Evolutionary conservation across 1,140 invertebrate species (phyloP), one percentile per base, ranked within the genome.

Genomic region (Phymorhynchus buccinoides): DNA sequence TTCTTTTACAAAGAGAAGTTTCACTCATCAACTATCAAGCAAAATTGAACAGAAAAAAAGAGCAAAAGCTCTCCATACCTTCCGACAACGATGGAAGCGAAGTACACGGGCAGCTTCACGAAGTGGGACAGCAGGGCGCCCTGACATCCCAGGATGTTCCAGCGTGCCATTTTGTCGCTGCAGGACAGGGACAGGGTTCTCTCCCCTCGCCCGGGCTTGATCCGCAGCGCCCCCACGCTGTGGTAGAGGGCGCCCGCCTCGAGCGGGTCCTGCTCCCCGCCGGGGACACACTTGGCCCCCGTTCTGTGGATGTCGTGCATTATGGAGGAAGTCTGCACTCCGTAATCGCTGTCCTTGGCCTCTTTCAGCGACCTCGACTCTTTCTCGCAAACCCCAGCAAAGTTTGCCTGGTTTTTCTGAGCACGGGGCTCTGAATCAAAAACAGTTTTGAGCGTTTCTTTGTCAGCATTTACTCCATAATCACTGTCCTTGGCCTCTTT

Each of bases 121-220:
- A 98, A 93, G 66, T 95, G 90, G 87, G 95, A 95, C 75, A 98
- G 91, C 39, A 98, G 92, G 14, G 96, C 95, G 62, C 98, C 98
- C 95, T 99, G 98, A 62, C 97, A 90, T 1, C 97, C 97, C 68
- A 97, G 88, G 85, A 96, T 93, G 91, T 96, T 96, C 98, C 98
- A 99, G 85, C 96, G 96, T 12, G 97, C 95, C 2, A 99, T 94
- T 94, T 99, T 99, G 93, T 99, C 98, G 93, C 97, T 98, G 93
- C 98, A 99, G 1, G 97, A 98, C 86, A 98, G 95, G 66, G 97
- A 98, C 22, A 96, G 90, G 1, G 98, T 99, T 71, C 96, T 96
- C 92, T 98, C 96, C 0, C 98, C 98, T 90, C 97, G 94, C 0
- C 98, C 98, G 73, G 98, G 98, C 93, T 99, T 99, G 3, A 96